Base-by-base conservation (phyloP, 1,140 invertebrate genomes). In the Temnothorax longispinosus region DNA sequence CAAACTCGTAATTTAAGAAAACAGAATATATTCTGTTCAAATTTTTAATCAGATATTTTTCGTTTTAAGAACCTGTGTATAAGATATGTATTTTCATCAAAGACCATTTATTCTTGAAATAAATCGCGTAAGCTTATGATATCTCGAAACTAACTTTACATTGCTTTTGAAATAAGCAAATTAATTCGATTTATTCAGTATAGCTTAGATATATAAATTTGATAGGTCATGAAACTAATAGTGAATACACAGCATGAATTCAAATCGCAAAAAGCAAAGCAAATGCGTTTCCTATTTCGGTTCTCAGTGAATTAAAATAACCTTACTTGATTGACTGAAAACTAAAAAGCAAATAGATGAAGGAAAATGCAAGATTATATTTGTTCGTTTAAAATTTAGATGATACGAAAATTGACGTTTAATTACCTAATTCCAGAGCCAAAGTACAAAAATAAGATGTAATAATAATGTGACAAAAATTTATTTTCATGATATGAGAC, bases 1-100 rank as follows among this genome's bases (percentile, higher is more conserved):
- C 15, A 15, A 56, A 69, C 27, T 81, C 15, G n/a, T 56, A 69
- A 69, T 81, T 81, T 81, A n/a, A 71, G 8, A 81, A 69, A 69
- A 56, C 15, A 60, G 7, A 67, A 67, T 56, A 50, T 62, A 41
- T 56, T 56, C 21, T 54, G 13, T 18, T 50, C 13, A 27, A 60
- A 58, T 8, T 11, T 78, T 65, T 50, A 78, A 32, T 41, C 3
- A 60, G 3, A 32, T 32, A 54, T 56, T 71, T 54, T 44, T 80
- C 3, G 3, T 27, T n/a, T 54, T 67, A 80, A 67, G 10, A 60
- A 60, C 7, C 2, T 69, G 10, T 11, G 18, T 15, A 18, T 32
- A 41, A 11, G 10, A 38, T 56, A 54, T 21, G 21, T 21, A 27
- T 10, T 54, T 56, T 7, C 1, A 32, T 44, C 0, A 71, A 27